A percentile compares a stretch with the other conserved stretches of the same genome.
Evolutionary conservation across 1,140 invertebrate genomes (phyloP).

Genomic region (Philopotamus ludificatus): DNA sequence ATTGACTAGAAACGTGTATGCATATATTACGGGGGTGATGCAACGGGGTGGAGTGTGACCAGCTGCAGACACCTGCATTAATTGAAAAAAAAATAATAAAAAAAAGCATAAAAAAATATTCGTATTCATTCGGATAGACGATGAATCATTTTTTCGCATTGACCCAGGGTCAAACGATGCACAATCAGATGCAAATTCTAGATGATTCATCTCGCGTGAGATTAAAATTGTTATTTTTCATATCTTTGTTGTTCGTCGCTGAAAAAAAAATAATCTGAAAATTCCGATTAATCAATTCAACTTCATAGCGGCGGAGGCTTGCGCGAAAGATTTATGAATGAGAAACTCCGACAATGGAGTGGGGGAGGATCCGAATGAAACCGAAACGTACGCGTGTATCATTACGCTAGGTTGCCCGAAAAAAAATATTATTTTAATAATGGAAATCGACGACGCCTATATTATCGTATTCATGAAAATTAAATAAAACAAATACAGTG

Average conservation of each 20-base stretch:
- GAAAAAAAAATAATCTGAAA: constrained; percentile 9
- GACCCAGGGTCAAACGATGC: not conserved
- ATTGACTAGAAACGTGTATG: constrained; percentile 25
- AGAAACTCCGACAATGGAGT: constrained; percentile 18
- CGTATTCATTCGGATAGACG: not conserved
- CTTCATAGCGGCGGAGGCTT: constrained; percentile 24
- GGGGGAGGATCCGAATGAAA: not conserved
- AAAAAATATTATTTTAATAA: no score
- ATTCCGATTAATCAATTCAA: constrained; percentile 17
- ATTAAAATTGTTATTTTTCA: not conserved
- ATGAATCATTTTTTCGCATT: constrained; percentile 1
- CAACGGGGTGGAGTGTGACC: not conserved
- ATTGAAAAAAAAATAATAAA: no score
- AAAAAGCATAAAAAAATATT: no score
- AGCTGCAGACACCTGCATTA: constrained; percentile 7
- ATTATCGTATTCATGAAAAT: no score
- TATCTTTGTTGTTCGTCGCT: not conserved
- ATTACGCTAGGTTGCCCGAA: no score
- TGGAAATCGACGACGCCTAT: no score
- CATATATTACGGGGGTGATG: constrained; percentile 10
- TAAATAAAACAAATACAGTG: no score
- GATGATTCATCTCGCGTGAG: not conserved
- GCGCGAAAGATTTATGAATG: constrained; percentile 21
- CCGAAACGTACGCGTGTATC: constrained; percentile 7
- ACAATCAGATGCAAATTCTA: not conserved